Percentiles rank a stretch among this genome's conserved stretches.
phyloP scores from a whole-genome alignment of 1,140 invertebrate species.

The Batillaria attramentaria region DNA sequence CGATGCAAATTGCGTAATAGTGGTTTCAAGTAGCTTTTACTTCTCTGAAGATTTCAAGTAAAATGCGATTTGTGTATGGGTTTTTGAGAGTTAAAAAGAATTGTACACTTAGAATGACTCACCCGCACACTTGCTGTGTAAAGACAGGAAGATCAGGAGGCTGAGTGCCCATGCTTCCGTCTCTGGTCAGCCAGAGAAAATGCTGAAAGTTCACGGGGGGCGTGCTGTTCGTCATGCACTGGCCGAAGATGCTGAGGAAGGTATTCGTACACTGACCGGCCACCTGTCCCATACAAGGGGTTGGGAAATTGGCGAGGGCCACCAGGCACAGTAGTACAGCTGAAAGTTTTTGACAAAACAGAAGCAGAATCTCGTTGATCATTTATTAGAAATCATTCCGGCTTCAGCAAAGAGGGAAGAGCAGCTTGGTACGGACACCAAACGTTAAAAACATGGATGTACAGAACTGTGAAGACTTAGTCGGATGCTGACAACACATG shows the following conservation, averaged over 20 bases:
- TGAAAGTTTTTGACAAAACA: background rate
- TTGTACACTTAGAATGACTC: no score
- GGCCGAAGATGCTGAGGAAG: conserved; percentile 27
- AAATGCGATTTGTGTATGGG: no score
- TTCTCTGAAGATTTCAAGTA: no score
- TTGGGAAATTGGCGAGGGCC: no score
- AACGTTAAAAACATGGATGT: background rate
- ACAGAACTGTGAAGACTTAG: no score
- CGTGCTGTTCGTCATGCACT: conserved; percentile 36
- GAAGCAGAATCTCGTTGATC: background rate
- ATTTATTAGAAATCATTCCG: background rate
- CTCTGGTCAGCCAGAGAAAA: conserved; percentile 36
- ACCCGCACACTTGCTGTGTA: conserved; percentile 18
- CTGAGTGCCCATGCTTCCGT: conserved; percentile 24
- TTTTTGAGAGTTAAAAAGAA: no score
- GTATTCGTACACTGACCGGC: no score
- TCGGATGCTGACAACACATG: background rate
- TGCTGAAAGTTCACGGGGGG: conserved; percentile 29
- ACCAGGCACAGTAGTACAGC: background rate
- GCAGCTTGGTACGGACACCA: background rate
- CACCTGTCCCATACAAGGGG: no score
- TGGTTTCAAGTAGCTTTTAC: no score
- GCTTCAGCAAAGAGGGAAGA: background rate
- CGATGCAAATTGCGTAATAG: no score
- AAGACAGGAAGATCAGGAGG: conserved; percentile 30